These are phyloP conservation scores for Pseudorhiza aurosa DNA, from an alignment of 30 jellyfish, hydroid and myxozoan genomes.

Conservation along the genomic window DNA sequence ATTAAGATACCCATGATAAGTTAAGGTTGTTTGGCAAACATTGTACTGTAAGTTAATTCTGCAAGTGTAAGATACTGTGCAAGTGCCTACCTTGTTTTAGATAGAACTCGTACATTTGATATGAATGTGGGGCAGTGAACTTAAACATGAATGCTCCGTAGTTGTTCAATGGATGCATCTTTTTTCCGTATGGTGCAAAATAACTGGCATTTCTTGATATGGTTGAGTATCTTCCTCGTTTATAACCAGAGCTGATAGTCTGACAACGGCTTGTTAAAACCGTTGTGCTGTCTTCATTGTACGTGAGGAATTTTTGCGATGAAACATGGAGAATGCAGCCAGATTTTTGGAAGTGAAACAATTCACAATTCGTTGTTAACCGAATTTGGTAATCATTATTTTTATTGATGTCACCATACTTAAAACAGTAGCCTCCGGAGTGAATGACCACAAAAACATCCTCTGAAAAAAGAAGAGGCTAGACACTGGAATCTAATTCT, in stretches of 20 bases:
- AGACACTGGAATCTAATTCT: too few relatives aligned
- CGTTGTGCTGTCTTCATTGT: background rate
- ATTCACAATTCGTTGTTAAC: conserved; percentile 1
- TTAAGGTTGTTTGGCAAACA: too few relatives aligned
- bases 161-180: background rate
- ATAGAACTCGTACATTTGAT: background rate
- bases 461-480: background rate
- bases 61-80: too few relatives aligned
- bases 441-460: conserved; percentile 1
- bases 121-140: too few relatives aligned
- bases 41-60: too few relatives aligned
- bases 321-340: conserved; percentile 19
- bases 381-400: background rate
- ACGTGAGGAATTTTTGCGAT: background rate
- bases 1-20: too few relatives aligned
- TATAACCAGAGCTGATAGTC: background rate
- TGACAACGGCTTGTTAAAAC: background rate
- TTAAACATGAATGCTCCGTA: background rate
- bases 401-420: background rate
- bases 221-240: background rate
- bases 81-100: conserved; percentile 2
- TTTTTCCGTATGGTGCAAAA: background rate
- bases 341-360: background rate
- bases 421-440: conserved; percentile 19
- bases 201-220: background rate